Conservation (phyloP, 2,888 invertebrate species). For the Odontocerum albicorne region DNA sequence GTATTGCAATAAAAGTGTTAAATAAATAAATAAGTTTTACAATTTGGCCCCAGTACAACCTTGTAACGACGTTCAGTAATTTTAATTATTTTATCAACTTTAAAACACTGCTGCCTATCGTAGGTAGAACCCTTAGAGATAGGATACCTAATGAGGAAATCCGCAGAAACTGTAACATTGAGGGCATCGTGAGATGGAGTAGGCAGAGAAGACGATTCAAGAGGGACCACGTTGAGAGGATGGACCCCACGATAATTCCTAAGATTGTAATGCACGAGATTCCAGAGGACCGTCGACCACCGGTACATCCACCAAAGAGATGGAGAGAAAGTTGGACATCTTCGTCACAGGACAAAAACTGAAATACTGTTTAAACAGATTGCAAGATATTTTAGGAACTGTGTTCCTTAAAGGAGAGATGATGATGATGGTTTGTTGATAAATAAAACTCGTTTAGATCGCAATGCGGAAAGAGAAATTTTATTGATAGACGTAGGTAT, state of each 20-base stretch:
- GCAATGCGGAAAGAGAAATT: no score
- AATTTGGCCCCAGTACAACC: no score
- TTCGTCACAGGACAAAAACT: background rate
- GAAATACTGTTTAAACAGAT: no score
- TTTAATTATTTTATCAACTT: no score
- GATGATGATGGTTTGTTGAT: no score
- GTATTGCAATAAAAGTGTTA: no score
- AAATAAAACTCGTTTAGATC: no score
- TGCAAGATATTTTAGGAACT: no score
- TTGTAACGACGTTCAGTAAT: no score
- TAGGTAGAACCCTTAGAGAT: background rate
- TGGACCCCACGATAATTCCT: background rate
- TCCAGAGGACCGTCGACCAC: background rate
- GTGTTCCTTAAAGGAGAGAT: no score
- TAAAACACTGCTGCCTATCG: background rate
- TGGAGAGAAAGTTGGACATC: background rate
- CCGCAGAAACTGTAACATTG: background rate
- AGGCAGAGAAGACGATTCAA: background rate
- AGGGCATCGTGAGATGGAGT: background rate
- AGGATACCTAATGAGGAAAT: background rate
- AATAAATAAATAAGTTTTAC: no score
- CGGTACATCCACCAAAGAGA: background rate
- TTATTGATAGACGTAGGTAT: no score
- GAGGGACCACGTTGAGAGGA: background rate
- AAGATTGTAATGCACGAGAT: conserved; percentile 1